Conservation (phyloP, 23 tunicate species). For the Ascidia mentula region DNA sequence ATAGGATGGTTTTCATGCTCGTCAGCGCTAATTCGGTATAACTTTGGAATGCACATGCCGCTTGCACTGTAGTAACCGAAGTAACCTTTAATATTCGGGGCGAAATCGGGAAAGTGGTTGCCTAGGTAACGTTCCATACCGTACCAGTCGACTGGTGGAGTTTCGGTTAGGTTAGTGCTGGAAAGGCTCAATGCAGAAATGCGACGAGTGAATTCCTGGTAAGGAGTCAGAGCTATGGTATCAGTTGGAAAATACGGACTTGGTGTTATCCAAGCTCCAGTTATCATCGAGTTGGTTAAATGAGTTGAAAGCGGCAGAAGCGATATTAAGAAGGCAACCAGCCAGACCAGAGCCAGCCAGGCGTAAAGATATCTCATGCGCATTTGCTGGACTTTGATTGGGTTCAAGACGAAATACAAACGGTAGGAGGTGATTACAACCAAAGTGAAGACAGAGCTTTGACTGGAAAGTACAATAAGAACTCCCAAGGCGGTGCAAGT, state of each 20-base stretch:
- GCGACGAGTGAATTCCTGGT: constrained; percentile 14
- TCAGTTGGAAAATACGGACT: constrained; percentile 16
- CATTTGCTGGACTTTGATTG: constrained; percentile 16
- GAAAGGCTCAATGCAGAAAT: neutral
- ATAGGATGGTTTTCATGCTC: neutral
- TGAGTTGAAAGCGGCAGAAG: constrained; percentile 8
- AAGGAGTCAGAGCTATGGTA: neutral
- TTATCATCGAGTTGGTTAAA: constrained; percentile 17
- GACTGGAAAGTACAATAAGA: constrained; percentile 34
- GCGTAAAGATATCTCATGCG: neutral
- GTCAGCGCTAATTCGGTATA: constrained; percentile 12
- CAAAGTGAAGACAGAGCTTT: constrained; percentile 40
- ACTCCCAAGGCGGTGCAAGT: constrained; percentile 31
- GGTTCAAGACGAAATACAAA: neutral
- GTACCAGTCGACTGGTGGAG: constrained; percentile 18
- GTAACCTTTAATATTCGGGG: constrained; percentile 25
- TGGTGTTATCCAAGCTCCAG: constrained; percentile 6
- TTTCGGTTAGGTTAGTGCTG: neutral
- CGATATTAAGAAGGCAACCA: constrained; percentile 14
- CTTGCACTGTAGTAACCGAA: constrained; percentile 45
- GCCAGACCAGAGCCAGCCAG: constrained; percentile 17
- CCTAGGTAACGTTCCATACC: neutral
- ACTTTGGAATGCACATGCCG: constrained; percentile 38
- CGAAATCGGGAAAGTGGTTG: neutral
- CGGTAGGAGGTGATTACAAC: constrained; percentile 29